Conservation (phyloP, 1,140 invertebrate species). For the Philopotamus ludificatus region DNA sequence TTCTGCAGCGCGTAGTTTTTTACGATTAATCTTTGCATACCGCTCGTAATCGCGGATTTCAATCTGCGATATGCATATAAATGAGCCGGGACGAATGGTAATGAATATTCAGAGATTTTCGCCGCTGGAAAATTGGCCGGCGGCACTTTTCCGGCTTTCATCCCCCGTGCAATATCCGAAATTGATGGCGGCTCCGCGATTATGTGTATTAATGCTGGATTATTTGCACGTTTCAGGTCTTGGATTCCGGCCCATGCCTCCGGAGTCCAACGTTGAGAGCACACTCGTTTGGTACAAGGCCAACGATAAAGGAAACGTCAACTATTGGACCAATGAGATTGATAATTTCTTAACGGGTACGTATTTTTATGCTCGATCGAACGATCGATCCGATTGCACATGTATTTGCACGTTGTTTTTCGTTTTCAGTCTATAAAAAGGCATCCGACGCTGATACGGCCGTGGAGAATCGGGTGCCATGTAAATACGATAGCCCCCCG, state of each 20-base stretch:
- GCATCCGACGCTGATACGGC: slow-evolving; percentile 48
- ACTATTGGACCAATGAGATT: slow-evolving; percentile 76
- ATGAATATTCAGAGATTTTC: neutral
- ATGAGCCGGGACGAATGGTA: neutral
- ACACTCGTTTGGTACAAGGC: slow-evolving; percentile 92
- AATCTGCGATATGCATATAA: neutral
- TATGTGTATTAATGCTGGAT: no score
- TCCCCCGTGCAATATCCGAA: neutral
- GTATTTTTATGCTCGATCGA: neutral
- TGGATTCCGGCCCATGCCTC: slow-evolving; percentile 91
- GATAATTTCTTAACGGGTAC: slow-evolving; percentile 70
- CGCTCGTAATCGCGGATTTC: neutral
- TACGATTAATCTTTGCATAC: no score
- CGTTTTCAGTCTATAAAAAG: slow-evolving; percentile 50
- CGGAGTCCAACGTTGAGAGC: slow-evolving; percentile 83
- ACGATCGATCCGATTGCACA: neutral
- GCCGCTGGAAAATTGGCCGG: neutral
- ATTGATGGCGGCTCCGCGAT: no score
- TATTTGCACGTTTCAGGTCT: slow-evolving; percentile 61
- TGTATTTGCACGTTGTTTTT: neutral
- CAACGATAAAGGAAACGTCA: slow-evolving; percentile 73
- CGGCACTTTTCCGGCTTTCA: neutral
- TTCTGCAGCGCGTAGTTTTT: no score
- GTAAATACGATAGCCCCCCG: slow-evolving; percentile 55
- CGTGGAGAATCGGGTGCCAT: slow-evolving; percentile 55